Evolutionary conservation across 2,888 invertebrate species (phyloP), one percentile per base, ranked within the genome.

Genomic region (Lepetodrilus schrolli): DNA sequence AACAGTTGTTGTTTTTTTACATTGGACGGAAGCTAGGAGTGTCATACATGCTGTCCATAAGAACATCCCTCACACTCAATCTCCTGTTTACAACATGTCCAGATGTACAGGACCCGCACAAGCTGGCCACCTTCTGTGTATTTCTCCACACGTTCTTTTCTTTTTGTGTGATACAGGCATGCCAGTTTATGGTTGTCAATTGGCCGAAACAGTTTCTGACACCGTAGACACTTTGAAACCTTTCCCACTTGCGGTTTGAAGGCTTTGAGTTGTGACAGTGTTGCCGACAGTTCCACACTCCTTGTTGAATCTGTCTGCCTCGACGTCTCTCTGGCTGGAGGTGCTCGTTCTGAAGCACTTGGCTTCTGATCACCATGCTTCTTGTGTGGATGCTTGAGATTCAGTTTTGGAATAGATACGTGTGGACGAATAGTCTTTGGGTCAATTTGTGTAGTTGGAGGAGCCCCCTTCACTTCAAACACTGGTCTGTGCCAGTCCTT

Each of bases 111-210:
- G 4, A 88, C 86, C 47, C 80, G 83, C 7, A 84, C 72, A 30
- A 89, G 75, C 70, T 83, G 84, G 10, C 88, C 89, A 2, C 82
- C 77, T 20, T 78, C 82, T 30, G 82, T 84, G 78, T 87, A 87
- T 68, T 86, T 84, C 72, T 89, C 88, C 37, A 86, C 77, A 66
- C 86, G 75, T 58, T 85, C 84, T 76, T 87, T 87, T 4, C 81
- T 84, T 73, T 88, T 84, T 1, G 84, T 83, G 79, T 89, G 89
- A 76, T 82, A 89, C 36, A 82, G 81, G 76, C 89, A 89, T 0
- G 88, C 83, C 74, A 86, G 81, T 70, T 86, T 86, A 72, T 88
- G 88, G 73, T 89, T 89, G 73, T 89, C 89, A 65, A 83, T 84
- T 17, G 82, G 49, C 4, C 83, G 84, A 73, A 88, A 89, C 37